Percentiles rank a stretch among this genome's conserved stretches.
Conservation (phyloP, 2,113 vertebrate species). For the Benitochromis conjunctus region DNA sequence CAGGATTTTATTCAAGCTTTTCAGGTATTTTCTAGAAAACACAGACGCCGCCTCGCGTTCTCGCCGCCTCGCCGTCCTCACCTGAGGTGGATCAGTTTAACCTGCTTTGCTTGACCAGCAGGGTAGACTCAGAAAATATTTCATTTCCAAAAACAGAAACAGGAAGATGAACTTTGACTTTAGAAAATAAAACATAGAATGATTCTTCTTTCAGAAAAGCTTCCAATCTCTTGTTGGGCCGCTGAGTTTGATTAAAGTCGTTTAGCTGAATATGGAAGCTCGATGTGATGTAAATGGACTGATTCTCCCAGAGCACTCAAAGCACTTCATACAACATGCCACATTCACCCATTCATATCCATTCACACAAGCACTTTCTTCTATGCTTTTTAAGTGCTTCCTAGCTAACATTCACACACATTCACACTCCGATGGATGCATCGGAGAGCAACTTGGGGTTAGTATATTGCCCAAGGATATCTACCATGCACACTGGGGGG, state of each 20-base stretch:
- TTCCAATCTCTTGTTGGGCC: neutral
- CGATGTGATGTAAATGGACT: neutral
- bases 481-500: too few relatives aligned
- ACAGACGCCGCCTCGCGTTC: fast-evolving
- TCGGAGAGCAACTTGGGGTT: too few relatives aligned
- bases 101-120: neutral
- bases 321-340: too few relatives aligned
- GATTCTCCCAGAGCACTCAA: too few relatives aligned
- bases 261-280: neutral
- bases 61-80: neutral
- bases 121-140: neutral
- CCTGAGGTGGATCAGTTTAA: neutral
- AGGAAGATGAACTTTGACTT: neutral
- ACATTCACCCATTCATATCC: too few relatives aligned
- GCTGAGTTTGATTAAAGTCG: neutral
- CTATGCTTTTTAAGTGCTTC: too few relatives aligned
- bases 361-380: too few relatives aligned
- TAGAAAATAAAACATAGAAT: neutral
- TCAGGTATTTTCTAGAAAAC: neutral
- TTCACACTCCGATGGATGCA: too few relatives aligned
- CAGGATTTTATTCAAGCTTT: neutral
- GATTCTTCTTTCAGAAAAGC: neutral
- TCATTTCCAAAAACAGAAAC: neutral
- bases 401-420: too few relatives aligned
- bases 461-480: too few relatives aligned